These are phyloP conservation scores for Platycercus adscitus DNA, from an alignment of 2,113 vertebrate genomes.

Conservation along the genomic window DNA sequence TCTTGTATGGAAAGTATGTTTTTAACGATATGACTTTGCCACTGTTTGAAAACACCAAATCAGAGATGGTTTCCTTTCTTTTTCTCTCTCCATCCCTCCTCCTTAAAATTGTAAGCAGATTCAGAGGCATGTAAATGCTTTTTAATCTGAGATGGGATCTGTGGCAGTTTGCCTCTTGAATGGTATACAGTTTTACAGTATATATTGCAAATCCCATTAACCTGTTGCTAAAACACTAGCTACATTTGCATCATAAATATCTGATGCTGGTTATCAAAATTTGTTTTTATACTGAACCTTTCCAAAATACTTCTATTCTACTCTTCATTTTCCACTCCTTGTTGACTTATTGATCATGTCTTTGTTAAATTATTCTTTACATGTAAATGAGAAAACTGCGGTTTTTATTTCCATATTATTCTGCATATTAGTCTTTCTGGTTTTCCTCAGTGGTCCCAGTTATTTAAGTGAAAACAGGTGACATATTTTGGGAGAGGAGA, in stretches of 20 bases:
- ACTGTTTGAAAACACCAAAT: slow-evolving; percentile 53
- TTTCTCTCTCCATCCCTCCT: background rate
- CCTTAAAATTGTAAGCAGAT: slow-evolving; percentile 40
- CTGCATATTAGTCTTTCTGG: background rate
- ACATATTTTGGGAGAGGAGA: background rate
- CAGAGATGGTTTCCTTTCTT: background rate
- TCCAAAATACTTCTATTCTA: background rate
- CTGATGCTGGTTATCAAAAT: slow-evolving; percentile 13
- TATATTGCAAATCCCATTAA: slow-evolving; percentile 64
- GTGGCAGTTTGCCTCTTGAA: slow-evolving; percentile 24
- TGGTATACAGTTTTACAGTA: slow-evolving; percentile 48
- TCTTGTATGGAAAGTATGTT: slow-evolving; percentile 28
- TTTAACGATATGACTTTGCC: slow-evolving; percentile 66
- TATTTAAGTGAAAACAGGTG: background rate
- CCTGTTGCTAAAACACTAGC: slow-evolving; percentile 64
- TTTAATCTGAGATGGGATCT: slow-evolving; percentile 47
- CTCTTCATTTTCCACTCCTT: background rate
- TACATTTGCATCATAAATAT: slow-evolving; percentile 48
- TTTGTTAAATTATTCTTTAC: background rate
- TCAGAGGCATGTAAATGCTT: slow-evolving; percentile 36
- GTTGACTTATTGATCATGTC: background rate
- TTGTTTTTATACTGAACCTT: slow-evolving; percentile 16
- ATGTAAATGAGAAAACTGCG: background rate
- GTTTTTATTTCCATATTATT: background rate
- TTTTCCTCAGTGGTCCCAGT: background rate